Evolutionary conservation across 1,140 invertebrate species (phyloP), one percentile per base, ranked within the genome.

Genomic region (Proctacanthus coquilletti): DNA sequence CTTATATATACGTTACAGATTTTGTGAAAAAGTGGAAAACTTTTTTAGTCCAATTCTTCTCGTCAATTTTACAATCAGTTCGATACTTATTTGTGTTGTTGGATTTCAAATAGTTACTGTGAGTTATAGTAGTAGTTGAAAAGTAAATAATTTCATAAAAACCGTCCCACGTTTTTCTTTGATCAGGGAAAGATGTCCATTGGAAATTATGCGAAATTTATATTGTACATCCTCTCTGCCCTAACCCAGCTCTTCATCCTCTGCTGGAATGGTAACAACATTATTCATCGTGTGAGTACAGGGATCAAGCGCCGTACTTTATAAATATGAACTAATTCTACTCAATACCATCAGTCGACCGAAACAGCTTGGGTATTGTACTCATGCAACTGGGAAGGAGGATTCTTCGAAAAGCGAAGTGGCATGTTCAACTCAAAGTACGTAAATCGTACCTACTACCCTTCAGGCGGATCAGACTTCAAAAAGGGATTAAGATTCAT

Each of bases 21-120:
- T 57, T 21, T 42, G 46, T 3, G 38, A 41, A 5, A 36, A 19
- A 0, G 39, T 59, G 35, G 55, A 59, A 9, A 44, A 54, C 21
- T 54, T 59, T 27, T 56, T 58, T n/a, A 59, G 48, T 44, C 56
- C 56, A 0, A 57, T 58, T 19, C 36, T 57, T 3, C 33, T 57
- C 5, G 44, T 53, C 2, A 59, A 59, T 42, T 41, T 54, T 4
- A 46, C 45, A 14, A 54, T 59, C 23, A 58, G 55, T 14, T 47
- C 56, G 0, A 32, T 59, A 18, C 37, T 59, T 2, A 59, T 59
- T 36, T 59, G 56, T 34, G 54, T 59, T 52, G 51, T 59, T 20
- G 56, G 56, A 11, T 58, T 59, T 48, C 56, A 59, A 38, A 49
- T 59, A 19, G 47, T 52, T 1, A 53, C 56, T 17, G 53, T 56